These are phyloP conservation scores for Brachymystax lenok DNA, from an alignment of 2,797 vertebrate genomes.

Conservation along the genomic window DNA sequence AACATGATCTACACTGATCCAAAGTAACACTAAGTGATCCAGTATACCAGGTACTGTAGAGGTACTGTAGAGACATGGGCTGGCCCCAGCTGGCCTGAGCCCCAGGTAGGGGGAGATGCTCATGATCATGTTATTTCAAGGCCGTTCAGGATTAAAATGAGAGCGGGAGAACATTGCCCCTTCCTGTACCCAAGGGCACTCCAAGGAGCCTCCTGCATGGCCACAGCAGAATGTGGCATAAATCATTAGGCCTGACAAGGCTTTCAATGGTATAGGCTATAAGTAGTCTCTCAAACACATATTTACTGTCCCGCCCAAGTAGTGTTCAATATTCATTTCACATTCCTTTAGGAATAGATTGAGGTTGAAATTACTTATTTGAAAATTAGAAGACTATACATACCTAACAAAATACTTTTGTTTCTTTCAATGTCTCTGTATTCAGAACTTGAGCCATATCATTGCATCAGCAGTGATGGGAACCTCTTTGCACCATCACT, in stretches of 20 bases:
- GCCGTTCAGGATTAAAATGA: background rate
- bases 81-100: background rate
- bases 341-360: constrained; percentile 1
- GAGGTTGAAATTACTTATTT: background rate
- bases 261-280: background rate
- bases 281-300: background rate
- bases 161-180: background rate
- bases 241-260: background rate
- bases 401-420: background rate
- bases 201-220: too few species aligned
- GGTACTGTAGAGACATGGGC: background rate
- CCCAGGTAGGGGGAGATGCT: background rate
- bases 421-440: background rate
- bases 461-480: background rate
- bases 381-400: background rate
- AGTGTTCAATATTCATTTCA: background rate
- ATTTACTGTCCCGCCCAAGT: background rate
- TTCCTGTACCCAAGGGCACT: constrained; percentile 2
- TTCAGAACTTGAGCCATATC: background rate
- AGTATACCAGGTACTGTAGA: background rate
- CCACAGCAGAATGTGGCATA: background rate
- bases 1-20: too few species aligned
- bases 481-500: too few species aligned
- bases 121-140: background rate
- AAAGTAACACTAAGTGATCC: background rate